Percentiles rank a stretch among this genome's conserved stretches.
These are phyloP conservation scores for Drosophila vallismaia DNA, from an alignment of 2,888 invertebrate species.

Conservation along the genomic window DNA sequence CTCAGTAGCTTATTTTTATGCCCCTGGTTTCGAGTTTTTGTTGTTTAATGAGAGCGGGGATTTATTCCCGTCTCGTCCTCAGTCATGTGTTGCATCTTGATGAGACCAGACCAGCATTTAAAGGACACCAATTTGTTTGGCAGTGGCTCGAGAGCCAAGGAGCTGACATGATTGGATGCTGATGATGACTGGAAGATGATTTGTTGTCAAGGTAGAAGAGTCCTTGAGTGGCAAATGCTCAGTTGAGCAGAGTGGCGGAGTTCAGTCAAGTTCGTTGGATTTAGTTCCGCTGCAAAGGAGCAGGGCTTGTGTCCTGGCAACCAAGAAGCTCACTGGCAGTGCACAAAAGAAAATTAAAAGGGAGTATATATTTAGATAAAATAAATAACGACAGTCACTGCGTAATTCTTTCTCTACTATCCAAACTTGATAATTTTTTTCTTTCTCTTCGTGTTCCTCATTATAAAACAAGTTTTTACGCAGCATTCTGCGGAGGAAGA, in stretches of 20 bases:
- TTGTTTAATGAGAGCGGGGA: constrained; percentile 29
- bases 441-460: constrained; percentile 46
- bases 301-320: constrained; percentile 35
- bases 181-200: constrained; percentile 41
- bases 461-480: constrained; percentile 58
- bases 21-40: constrained; percentile 16
- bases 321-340: constrained; percentile 18
- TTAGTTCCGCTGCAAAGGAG: constrained; percentile 29
- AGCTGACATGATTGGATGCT: constrained; percentile 49
- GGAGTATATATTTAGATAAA: neutral
- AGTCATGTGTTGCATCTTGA: constrained; percentile 39
- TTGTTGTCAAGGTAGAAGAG: constrained; percentile 54
- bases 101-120: constrained; percentile 41
- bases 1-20: constrained; percentile 79
- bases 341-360: constrained; percentile 5
- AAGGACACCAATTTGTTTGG: constrained; percentile 41
- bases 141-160: constrained; percentile 14
- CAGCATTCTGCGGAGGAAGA: constrained; percentile 45
- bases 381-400: too few relatives aligned
- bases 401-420: neutral
- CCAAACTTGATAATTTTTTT: neutral
- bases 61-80: constrained; percentile 11
- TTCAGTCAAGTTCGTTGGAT: constrained; percentile 39
- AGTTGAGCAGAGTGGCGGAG: constrained; percentile 25
- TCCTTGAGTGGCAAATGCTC: constrained; percentile 14